Conservation (phyloP, 2,888 invertebrate genomes). For the Papilio protenor region DNA sequence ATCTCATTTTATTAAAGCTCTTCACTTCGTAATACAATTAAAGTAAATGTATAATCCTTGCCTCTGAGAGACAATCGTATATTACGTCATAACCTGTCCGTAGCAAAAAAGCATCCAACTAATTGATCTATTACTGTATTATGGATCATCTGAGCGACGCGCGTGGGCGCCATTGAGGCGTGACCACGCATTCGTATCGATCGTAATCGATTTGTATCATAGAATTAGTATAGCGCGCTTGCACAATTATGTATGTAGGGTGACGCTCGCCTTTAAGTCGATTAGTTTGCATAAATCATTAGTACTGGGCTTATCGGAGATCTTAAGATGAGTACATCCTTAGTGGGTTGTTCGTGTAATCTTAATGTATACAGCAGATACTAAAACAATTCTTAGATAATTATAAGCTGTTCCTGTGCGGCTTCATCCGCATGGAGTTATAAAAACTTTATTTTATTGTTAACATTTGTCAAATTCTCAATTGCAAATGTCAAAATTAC, state of each 20-base stretch:
- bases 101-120: slow-evolving; percentile 20
- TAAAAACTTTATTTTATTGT: too few species aligned
- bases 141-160: slow-evolving; percentile 76
- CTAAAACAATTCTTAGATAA: not conserved
- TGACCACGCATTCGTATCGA: slow-evolving; percentile 78
- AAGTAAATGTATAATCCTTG: slow-evolving; percentile 3
- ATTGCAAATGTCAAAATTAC: too few species aligned
- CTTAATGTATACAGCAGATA: not conserved
- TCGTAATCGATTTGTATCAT: slow-evolving; percentile 74
- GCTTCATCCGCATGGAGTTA: too few species aligned
- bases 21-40: not conserved
- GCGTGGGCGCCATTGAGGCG: slow-evolving; percentile 82
- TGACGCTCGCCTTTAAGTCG: slow-evolving; percentile 35
- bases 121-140: slow-evolving; percentile 79
- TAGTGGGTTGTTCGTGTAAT: not conserved
- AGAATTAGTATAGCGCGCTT: slow-evolving; percentile 70
- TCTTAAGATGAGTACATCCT: slow-evolving; percentile 21
- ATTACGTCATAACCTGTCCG: slow-evolving; percentile 1
- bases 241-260: slow-evolving; percentile 51
- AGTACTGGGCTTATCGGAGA: slow-evolving; percentile 25
- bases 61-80: slow-evolving; percentile 50
- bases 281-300: slow-evolving; percentile 40
- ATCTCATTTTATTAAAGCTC: not conserved
- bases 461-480: too few species aligned
- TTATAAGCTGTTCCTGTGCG: too few species aligned